Evolutionary conservation across 2,888 invertebrate species (phyloP).

Genomic region (Agelastica alni): DNA sequence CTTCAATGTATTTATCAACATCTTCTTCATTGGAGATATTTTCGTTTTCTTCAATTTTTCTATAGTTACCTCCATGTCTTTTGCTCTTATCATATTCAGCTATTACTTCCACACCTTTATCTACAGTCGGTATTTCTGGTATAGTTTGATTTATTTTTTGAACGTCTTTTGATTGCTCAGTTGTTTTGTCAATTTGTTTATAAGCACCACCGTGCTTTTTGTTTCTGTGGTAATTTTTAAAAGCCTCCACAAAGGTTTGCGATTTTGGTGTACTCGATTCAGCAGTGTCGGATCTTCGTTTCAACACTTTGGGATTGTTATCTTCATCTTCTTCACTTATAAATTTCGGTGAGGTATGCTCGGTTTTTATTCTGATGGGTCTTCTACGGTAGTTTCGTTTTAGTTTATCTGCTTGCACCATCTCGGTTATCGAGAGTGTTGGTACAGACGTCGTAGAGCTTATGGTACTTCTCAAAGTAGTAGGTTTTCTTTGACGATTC

Average conservation of each 20-base stretch:
- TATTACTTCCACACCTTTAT: slow-evolving; percentile 32
- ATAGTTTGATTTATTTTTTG: slow-evolving; percentile 4
- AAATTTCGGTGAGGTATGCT: slow-evolving; percentile 37
- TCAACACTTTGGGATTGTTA: slow-evolving; percentile 34
- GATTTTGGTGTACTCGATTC: slow-evolving; percentile 14
- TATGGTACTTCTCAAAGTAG: slow-evolving; percentile 29
- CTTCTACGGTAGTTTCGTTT: slow-evolving; percentile 45
- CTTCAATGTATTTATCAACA: neutral
- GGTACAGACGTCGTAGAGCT: slow-evolving; percentile 5
- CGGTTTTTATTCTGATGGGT: slow-evolving; percentile 40
- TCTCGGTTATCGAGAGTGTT: neutral
- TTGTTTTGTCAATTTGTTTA: slow-evolving; percentile 3
- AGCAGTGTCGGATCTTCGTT: slow-evolving; percentile 30
- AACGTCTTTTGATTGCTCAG: slow-evolving; percentile 3
- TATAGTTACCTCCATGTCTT: slow-evolving; percentile 41
- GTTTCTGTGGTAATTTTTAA: slow-evolving; percentile 28
- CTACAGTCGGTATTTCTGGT: slow-evolving; percentile 11
- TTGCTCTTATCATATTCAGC: slow-evolving; percentile 32
- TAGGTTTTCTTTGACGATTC: slow-evolving; percentile 32
- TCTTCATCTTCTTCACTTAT: slow-evolving; percentile 32
- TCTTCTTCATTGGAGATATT: neutral
- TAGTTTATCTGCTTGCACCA: slow-evolving; percentile 34
- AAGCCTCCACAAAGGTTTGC: slow-evolving; percentile 10
- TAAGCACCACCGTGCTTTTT: slow-evolving; percentile 30
- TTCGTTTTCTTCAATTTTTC: neutral